These are phyloP conservation scores for Drosophila lini DNA, from an alignment of 1,140 invertebrate genomes.

Conservation along the genomic window DNA sequence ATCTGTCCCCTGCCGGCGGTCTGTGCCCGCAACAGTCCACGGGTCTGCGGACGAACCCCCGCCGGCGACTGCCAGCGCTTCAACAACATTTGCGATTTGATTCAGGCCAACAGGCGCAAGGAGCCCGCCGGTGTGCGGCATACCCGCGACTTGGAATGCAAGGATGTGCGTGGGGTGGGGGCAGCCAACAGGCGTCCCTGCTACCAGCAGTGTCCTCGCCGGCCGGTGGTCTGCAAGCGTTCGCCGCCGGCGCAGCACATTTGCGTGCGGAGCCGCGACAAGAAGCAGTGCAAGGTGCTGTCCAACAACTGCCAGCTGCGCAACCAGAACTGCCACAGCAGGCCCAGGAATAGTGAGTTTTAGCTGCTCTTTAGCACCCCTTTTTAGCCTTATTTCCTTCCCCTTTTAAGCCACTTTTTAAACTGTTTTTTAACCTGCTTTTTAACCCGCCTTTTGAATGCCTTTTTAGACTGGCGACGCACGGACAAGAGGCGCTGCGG, in stretches of 20 bases:
- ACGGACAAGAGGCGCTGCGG: constrained; percentile 50
- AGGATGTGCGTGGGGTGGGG: constrained; percentile 36
- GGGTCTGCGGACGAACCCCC: constrained; percentile 47
- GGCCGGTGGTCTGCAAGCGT: constrained; percentile 32
- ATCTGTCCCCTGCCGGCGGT: constrained; percentile 38
- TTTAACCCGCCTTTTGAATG: neutral
- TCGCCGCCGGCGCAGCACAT: constrained; percentile 37
- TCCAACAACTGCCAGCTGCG: constrained; percentile 61
- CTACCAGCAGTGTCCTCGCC: constrained; percentile 38
- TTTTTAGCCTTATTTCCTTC: neutral
- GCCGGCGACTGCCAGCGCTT: constrained; percentile 59
- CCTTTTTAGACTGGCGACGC: constrained; percentile 56
- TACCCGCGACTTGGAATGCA: constrained; percentile 50
- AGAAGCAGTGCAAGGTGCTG: constrained; percentile 49
- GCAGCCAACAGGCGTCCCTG: constrained; percentile 25
- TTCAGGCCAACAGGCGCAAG: constrained; percentile 8
- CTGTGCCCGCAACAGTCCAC: constrained; percentile 46
- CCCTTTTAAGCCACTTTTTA: neutral
- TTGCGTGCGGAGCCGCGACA: constrained; percentile 50
- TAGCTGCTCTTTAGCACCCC: neutral
- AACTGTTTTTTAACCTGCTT: neutral
- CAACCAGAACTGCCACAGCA: constrained; percentile 58
- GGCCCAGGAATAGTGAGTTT: constrained; percentile 61
- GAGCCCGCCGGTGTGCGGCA: constrained; percentile 27
- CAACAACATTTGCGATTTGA: constrained; percentile 56